Base-by-base conservation (phyloP, 2,797 vertebrate genomes). In the Tokudaia tokunoshimensis region DNA sequence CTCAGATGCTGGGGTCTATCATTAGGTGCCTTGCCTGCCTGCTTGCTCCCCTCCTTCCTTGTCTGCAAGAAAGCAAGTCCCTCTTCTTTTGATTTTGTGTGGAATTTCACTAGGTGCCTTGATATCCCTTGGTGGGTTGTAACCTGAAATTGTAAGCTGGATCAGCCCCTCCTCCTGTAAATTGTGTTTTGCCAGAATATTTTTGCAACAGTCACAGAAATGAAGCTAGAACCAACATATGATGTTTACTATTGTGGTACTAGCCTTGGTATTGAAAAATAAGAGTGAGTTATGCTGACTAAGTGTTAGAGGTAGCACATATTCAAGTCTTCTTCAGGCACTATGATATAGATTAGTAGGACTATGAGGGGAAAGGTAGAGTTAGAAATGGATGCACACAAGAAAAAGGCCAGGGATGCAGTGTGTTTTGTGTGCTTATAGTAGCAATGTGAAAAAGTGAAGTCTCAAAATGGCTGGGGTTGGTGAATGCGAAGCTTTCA, bases 1-100 rank as follows among this genome's bases (percentile, higher is more conserved):
- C 94, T 12, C 9, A 7, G 37, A 83, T 87, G 88, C 97, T 87
- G 95, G 86, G 92, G 70, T 92, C 91, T 97, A 95, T 96, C 82
- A 82, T 72, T 15, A 74, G 84, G 6, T 24, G 6, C 31, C 15
- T 34, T 85, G 29, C 63, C 63, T 34, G 22, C 34, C 47, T 55
- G 76, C 50, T 20, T 61, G 11, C 13, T 37, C 63, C 24, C 29
- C 15, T 84, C 26, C 41, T 22, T 85, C 19, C 59, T 22, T 85
- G 3, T 20, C 29, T 22, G 9, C 5, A 85, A 34, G 19, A 34
- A 65, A 67, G 19, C 44, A 67, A 86, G 12, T 26, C 20, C 22
- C 11, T 70, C 84, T 70, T 86, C 9, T 50, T 10, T 50, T 50
- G 47, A 50, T 50, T 50, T 6, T 50, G 47, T 50, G 47, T 6